Percentiles rank a stretch among this genome's conserved stretches.
Evolutionary conservation across 2,113 vertebrate species (phyloP).

Genomic region (Oncorhynchus mykiss): DNA sequence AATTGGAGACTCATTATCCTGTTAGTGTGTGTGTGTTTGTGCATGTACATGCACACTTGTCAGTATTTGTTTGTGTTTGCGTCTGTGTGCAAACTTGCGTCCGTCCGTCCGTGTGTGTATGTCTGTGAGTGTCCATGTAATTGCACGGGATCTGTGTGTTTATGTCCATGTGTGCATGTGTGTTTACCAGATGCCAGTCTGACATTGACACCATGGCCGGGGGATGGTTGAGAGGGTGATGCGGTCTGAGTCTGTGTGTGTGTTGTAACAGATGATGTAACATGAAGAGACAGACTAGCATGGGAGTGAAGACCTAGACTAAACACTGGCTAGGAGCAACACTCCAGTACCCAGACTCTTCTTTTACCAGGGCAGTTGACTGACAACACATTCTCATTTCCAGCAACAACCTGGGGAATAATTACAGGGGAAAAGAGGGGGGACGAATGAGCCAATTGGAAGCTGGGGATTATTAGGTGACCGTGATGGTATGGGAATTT

Average conservation of each 20-base stretch:
- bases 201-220: conserved; percentile 62
- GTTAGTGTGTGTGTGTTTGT: conserved; percentile 46
- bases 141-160: conserved; percentile 14
- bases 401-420: no score
- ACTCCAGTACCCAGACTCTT: neutral
- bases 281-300: conserved; percentile 54
- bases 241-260: conserved; percentile 24
- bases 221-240: conserved; percentile 16
- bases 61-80: conserved; percentile 47
- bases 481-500: no score
- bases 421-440: no score
- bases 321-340: conserved; percentile 22
- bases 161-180: conserved; percentile 14
- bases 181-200: conserved; percentile 54
- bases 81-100: no score
- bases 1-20: conserved; percentile 74
- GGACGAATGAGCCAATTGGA: no score
- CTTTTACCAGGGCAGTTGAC: no score
- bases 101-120: conserved; percentile 20
- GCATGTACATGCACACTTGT: conserved; percentile 11
- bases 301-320: conserved; percentile 35
- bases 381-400: no score
- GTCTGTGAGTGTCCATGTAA: conserved; percentile 46
- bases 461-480: no score
- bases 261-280: conserved; percentile 42